Conservation (phyloP, 2,797 vertebrate genomes). For the Dermochelys coriacea region DNA sequence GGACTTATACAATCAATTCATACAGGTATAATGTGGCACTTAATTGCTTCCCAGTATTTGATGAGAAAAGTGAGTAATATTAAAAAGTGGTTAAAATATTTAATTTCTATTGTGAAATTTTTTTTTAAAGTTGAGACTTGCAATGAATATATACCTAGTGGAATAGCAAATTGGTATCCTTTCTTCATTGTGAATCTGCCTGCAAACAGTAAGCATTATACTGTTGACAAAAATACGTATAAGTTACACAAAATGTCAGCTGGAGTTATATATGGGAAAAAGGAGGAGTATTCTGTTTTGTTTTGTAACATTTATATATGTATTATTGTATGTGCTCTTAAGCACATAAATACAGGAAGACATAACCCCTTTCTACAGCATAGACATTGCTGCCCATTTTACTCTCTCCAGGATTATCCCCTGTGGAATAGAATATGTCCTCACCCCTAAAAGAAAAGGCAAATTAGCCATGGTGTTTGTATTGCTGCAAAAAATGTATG, state of each 20-base stretch:
- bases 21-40: conserved; percentile 22
- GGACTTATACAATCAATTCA: conserved; percentile 28
- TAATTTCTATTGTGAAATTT: not conserved
- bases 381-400: not conserved
- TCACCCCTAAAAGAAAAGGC: not conserved
- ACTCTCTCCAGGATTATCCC: not conserved
- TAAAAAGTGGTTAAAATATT: conserved; percentile 12
- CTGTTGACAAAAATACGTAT: no score
- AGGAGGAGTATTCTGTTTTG: no score
- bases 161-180: no score
- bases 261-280: not conserved
- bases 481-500: no score
- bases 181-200: no score
- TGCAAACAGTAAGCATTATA: no score
- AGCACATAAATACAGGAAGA: no score
- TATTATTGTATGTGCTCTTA: no score
- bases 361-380: not conserved
- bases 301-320: no score
- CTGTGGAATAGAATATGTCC: not conserved
- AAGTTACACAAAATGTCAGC: not conserved
- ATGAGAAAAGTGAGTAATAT: not conserved
- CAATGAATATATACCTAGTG: no score
- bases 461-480: not conserved
- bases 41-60: conserved; percentile 45
- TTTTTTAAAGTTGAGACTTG: not conserved